Evolutionary conservation across 2,888 invertebrate species (phyloP), one percentile per base, ranked within the genome.

Genomic region (Spatulosminthurus flaviceps): DNA sequence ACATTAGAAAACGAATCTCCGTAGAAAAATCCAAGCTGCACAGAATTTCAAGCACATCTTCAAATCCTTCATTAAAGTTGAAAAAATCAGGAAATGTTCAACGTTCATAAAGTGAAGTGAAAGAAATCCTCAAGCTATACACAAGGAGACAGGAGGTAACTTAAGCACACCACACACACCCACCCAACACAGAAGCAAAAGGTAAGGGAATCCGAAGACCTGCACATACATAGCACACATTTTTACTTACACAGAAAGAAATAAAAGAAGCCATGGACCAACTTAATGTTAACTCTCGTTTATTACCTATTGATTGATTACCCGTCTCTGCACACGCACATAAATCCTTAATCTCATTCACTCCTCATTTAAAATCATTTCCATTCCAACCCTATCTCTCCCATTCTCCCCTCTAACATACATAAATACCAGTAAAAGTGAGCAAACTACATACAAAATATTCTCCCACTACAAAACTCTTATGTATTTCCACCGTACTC

Each of bases 291-390:
- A 77, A 61, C 75, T 28, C 67, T 77, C 74, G 73, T 77, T 73
- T 77, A 74, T 69, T 78, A 77, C 73, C 60, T 77, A 77, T 73
- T 80, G 80, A 80, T 80, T 80, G 80, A 80, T 78, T 73, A 80
- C 80, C 73, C 80, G 73, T 70, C 70, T 51, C 22, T 60, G 41
- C 71, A 21, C 60, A 70, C 51, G 70, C 77, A 70, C 69, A 71
- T 61, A 41, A 61, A 77, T 77, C 71, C 60, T 70, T 29, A n/a
- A 34, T 71, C 28, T 70, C 60, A 60, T 60, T 67, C 28, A 42
- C 26, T 69, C 26, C 29, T 77, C 77, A 77, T 69, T 69, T 77
- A 43, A 77, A 77, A 77, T 69, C 43, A 77, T 69, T 77, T 70
- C 69, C 60, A 61, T 75, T 75, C 34, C 34, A 29, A 22, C 64